Evolutionary conservation across 2,888 invertebrate species (phyloP), one percentile per base, ranked within the genome.

Genomic region (Brenthis daphne): DNA sequence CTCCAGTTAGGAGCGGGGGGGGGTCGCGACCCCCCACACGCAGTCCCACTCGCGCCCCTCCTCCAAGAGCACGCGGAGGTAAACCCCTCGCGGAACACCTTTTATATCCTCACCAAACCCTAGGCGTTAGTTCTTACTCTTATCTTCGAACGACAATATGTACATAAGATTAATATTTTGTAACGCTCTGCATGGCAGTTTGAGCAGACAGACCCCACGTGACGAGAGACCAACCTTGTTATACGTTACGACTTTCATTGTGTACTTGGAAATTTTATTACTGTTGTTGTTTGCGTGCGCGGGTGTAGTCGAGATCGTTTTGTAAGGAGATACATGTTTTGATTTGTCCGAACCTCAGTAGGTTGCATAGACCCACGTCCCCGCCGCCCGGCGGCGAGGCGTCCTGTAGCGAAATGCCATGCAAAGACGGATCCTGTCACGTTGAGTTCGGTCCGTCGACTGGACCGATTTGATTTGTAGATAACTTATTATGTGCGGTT

Each of bases 1-100:
- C 85, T 97, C 97, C 95, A 98, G 98, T 96, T 97, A 97, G 97
- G 93, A 92, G 80, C 82, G 93, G 92, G 90, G 89, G 93, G 93
- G 93, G 93, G 93, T 85, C 87, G 92, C 92, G 89, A 92, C 92
- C 92, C 93, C 93, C 89, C 92, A 88, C 82, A 89, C 92, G 68
- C 89, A 87, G 80, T 88, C 89, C 69, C 92, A 91, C 84, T 93
- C 93, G 87, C 93, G 92, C 85, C 90, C 92, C 88, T 92, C 92
- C 86, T 92, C 92, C 84, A 92, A 93, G 82, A 90, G 89, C 83
- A 90, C 90, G 79, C 86, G 93, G 88, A 91, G 93, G 92, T 93
- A 93, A 91, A 90, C 86, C 80, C 83, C 82, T 82, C 82, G 63
- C 58, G 58, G 55, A 54, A 68, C 80, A 79, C 81, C 79, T 85